Conservation (phyloP, 2,888 invertebrate species). For the Drosophila mercatorum region DNA sequence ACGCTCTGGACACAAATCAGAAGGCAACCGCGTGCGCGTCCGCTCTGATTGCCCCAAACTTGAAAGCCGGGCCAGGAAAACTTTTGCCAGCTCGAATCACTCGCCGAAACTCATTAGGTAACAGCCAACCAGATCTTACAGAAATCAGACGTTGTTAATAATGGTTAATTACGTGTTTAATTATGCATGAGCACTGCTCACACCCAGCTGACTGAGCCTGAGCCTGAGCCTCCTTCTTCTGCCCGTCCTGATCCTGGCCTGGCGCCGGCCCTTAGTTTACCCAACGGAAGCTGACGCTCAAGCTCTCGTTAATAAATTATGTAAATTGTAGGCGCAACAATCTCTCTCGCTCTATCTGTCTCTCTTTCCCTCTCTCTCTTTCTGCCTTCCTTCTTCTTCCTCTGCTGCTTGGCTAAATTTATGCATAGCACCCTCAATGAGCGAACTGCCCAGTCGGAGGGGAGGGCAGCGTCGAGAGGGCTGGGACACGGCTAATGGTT, state of each 20-base stretch:
- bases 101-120: slow-evolving; percentile 70
- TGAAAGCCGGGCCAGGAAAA: slow-evolving; percentile 16
- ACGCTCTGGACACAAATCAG: slow-evolving; percentile 67
- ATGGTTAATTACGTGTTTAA: slow-evolving; percentile 80
- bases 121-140: slow-evolving; percentile 53
- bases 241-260: slow-evolving; percentile 21
- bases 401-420: slow-evolving; percentile 49
- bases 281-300: slow-evolving; percentile 73
- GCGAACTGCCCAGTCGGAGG: slow-evolving; percentile 15
- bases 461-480: background rate
- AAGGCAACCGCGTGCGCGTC: slow-evolving; percentile 36
- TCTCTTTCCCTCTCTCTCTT: background rate
- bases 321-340: slow-evolving; percentile 76
- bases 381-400: background rate
- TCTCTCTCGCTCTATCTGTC: slow-evolving; percentile 23
- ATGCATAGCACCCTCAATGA: slow-evolving; percentile 45
- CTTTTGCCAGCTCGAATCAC: slow-evolving; percentile 58
- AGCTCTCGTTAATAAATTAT: slow-evolving; percentile 78
- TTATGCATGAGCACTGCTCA: slow-evolving; percentile 69
- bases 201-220: slow-evolving; percentile 19
- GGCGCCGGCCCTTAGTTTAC: slow-evolving; percentile 35
- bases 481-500: slow-evolving; percentile 34
- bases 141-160: slow-evolving; percentile 78
- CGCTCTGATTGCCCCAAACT: slow-evolving; percentile 56
- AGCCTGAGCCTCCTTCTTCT: background rate